phyloP scores from a whole-genome alignment of 2,797 vertebrate species.

The Ptychadena robeensis region DNA sequence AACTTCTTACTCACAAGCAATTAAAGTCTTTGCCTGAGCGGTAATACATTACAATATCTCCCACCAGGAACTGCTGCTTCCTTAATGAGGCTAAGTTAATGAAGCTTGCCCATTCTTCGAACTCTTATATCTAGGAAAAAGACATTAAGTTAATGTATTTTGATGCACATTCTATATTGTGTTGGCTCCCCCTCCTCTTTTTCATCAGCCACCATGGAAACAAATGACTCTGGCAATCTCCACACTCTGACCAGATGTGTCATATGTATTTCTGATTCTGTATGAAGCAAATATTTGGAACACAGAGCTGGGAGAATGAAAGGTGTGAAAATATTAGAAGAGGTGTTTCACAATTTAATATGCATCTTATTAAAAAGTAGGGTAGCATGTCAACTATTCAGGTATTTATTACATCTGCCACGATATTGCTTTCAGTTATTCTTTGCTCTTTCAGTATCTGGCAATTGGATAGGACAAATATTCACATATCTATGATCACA shows the following conservation, averaged over 20 bases:
- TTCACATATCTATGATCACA: too few relatives aligned
- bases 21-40: background rate
- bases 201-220: slow-evolving; percentile 54
- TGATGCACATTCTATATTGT: slow-evolving; percentile 48
- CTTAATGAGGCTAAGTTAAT: slow-evolving; percentile 51
- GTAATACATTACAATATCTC: slow-evolving; percentile 10
- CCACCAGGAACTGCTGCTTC: slow-evolving; percentile 13
- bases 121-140: slow-evolving; percentile 45
- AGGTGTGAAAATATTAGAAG: background rate
- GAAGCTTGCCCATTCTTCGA: slow-evolving; percentile 40
- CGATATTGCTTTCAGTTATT: background rate
- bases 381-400: background rate
- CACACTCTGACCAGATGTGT: slow-evolving; percentile 32
- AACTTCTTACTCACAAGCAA: background rate
- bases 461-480: too few relatives aligned
- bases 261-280: slow-evolving; percentile 8
- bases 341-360: too few relatives aligned
- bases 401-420: background rate
- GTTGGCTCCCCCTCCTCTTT: slow-evolving; percentile 24
- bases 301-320: background rate
- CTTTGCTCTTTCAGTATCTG: too few relatives aligned
- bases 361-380: too few relatives aligned
- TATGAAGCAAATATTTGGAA: background rate
- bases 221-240: slow-evolving; percentile 40
- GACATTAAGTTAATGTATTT: slow-evolving; percentile 59